phyloP scores from a whole-genome alignment of 2,888 invertebrate genomes.

The Dasypolia templi region DNA sequence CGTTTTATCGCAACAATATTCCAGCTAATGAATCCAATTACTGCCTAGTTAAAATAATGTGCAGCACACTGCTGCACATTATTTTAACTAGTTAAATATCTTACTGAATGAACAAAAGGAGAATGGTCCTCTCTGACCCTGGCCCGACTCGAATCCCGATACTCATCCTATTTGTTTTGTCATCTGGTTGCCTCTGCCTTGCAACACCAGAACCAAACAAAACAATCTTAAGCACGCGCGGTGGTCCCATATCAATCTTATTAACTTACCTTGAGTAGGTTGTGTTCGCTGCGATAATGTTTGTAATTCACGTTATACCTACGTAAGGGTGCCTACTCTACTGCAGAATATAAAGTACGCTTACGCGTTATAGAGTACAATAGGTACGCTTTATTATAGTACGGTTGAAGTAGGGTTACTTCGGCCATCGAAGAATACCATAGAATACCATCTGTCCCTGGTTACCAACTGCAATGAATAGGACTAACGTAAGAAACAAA shows the following conservation, averaged over 20 bases:
- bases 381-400: not conserved
- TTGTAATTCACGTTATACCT: not conserved
- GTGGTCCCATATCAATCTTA: not conserved
- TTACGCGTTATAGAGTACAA: not conserved
- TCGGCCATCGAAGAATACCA: not conserved
- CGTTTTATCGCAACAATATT: constrained; percentile 37
- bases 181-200: not conserved
- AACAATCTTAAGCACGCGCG: not conserved
- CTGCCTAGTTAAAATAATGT: not conserved
- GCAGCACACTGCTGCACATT: constrained; percentile 1
- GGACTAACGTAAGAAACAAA: no score
- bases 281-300: not conserved
- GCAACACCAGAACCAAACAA: not conserved
- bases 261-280: not conserved
- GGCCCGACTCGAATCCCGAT: not conserved
- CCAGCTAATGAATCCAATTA: constrained; percentile 42
- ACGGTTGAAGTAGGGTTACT: no score
- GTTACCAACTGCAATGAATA: no score
- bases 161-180: not conserved
- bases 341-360: not conserved
- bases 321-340: not conserved
- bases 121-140: not conserved
- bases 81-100: constrained; percentile 22
- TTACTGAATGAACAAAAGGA: no score
- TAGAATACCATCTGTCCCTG: no score